Evolutionary conservation across 2,797 vertebrate genomes (phyloP), one percentile per base, ranked within the genome.

Genomic region (Aplochiton taeniatus): DNA sequence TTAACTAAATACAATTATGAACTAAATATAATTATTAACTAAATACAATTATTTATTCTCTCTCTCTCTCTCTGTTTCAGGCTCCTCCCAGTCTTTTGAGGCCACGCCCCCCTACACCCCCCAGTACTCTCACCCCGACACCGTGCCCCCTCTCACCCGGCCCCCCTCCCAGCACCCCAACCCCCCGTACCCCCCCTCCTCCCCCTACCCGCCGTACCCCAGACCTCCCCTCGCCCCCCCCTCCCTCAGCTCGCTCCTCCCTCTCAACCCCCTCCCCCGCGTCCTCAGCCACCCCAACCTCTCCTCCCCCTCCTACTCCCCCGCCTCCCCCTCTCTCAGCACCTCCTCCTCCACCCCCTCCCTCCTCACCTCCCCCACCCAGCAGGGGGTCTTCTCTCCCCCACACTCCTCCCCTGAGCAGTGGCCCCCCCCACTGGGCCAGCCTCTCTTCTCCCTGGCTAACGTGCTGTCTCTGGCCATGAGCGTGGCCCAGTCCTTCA

Each of bases 391-490:
- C 80, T 56, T 14, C 76, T 44, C 41, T 86, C 73, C 73, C 31
- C 45, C 42, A 50, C 52, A n/a, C 4, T 49, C 73, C 58, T 50
- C 75, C 16, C 51, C 71, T 17, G 79, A 74, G 61, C 31, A 65
- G 68, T 65, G 80, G 72, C 45, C 88, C 76, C 58, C n/a, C 79
- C 63, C 1, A 47, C 69, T 74, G 31, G 31, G 77, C 47, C 83
- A 83, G 74, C 91, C 93, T 0, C 76, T 94, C 66, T 84, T 93
- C 68, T 93, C 93, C 42, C 76, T 97, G 58, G 95, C 93, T 50
- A 95, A 95, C 0, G 92, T 95, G 18, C 87, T 98, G 58, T 95
- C 96, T 4, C 69, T 97, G 72, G 95, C 96, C 70, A 95, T 97
- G 95, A 96, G 93, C 0, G 78, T 96, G 77, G 95, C 95, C 0